phyloP scores from a whole-genome alignment of 2,888 invertebrate species.

The Hydriomena furcata region DNA sequence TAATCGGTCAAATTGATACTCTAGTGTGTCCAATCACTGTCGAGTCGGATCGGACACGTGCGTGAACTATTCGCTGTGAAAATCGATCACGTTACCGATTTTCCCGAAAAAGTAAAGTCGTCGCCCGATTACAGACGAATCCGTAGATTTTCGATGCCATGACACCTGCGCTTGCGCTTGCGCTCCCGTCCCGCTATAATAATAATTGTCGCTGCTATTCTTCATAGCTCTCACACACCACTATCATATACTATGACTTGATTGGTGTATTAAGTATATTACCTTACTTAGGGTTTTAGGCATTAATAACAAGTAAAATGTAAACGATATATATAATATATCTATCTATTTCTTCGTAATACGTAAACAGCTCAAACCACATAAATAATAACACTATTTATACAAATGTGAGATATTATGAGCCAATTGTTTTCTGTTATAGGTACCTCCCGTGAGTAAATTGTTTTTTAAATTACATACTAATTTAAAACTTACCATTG shows the following conservation, averaged over 20 bases:
- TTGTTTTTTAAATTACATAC: too few relatives aligned
- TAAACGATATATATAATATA: too few relatives aligned
- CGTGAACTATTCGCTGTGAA: conserved; percentile 79
- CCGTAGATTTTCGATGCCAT: conserved; percentile 63
- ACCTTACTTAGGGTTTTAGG: too few relatives aligned
- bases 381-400: too few relatives aligned
- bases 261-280: too few relatives aligned
- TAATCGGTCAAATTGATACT: conserved; percentile 50
- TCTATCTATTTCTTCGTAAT: too few relatives aligned
- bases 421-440: too few relatives aligned
- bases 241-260: not conserved
- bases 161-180: conserved; percentile 76
- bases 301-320: too few relatives aligned
- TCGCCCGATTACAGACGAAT: conserved; percentile 73
- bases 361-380: too few relatives aligned
- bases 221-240: conserved; percentile 20
- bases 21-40: conserved; percentile 60
- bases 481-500: not conserved
- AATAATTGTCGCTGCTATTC: conserved; percentile 65
- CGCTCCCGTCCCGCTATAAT: conserved; percentile 60
- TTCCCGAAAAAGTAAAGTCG: conserved; percentile 68
- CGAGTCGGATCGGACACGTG: conserved; percentile 66
- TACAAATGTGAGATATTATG: too few relatives aligned
- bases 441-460: too few relatives aligned
- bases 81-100: conserved; percentile 71